Conservation (phyloP, 2,113 vertebrate species). For the Pyxicephalus adspersus region DNA sequence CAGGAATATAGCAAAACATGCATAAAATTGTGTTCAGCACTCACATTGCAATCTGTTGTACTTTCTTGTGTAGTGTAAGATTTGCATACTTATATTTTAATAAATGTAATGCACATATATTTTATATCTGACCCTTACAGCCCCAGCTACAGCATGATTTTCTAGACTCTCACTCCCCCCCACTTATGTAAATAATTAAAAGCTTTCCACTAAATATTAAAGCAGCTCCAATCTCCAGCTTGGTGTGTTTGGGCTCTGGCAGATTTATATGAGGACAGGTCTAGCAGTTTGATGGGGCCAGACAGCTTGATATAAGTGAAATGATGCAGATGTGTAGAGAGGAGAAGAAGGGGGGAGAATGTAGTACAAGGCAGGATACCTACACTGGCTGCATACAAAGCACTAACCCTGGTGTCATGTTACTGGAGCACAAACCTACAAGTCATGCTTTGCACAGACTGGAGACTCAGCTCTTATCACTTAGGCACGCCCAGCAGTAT, state of each 20-base stretch:
- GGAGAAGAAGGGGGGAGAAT: background rate
- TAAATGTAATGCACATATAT: no score
- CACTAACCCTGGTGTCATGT: constrained; percentile 47
- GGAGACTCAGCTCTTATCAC: constrained; percentile 47
- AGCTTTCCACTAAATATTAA: constrained; percentile 22
- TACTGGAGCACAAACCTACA: constrained; percentile 43
- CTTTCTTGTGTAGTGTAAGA: no score
- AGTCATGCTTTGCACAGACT: constrained; percentile 30
- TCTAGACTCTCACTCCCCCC: constrained; percentile 12
- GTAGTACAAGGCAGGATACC: constrained; percentile 39
- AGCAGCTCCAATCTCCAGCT: constrained; percentile 3
- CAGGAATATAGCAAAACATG: no score
- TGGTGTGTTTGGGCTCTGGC: background rate
- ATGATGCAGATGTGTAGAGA: constrained; percentile 44
- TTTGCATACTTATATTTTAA: no score
- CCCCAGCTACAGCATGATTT: background rate
- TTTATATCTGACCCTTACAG: background rate
- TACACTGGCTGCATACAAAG: constrained; percentile 52
- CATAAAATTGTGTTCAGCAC: background rate
- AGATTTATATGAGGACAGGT: constrained; percentile 21
- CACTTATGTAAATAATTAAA: constrained; percentile 44
- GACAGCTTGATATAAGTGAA: constrained; percentile 37
- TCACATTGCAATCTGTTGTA: no score
- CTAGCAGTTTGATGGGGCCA: constrained; percentile 15
- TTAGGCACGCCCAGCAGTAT: constrained; percentile 34